Conservation (phyloP, 2,797 vertebrate genomes). For the Xiphorhynchus erythropygius region DNA sequence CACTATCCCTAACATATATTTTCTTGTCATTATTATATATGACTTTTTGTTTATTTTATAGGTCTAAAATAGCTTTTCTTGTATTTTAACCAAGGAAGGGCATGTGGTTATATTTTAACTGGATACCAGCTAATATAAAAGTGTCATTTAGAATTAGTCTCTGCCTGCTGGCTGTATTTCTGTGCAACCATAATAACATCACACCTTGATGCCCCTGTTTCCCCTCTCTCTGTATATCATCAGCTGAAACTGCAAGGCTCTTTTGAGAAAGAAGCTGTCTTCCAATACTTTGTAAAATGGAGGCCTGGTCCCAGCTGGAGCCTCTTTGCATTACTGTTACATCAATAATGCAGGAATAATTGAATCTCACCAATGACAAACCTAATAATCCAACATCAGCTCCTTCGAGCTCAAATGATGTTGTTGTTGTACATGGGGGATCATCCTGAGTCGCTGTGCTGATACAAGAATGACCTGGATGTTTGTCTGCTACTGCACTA, state of each 20-base stretch:
- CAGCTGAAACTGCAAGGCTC: neutral
- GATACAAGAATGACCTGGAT: neutral
- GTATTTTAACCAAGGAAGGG: neutral
- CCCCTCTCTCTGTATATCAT: neutral
- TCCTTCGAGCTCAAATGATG: neutral
- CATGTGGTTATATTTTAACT: neutral
- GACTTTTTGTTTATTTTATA: neutral
- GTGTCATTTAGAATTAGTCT: neutral
- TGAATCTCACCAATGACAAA: constrained; percentile 34
- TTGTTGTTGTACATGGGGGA: neutral
- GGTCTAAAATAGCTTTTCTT: neutral
- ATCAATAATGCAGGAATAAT: constrained; percentile 42
- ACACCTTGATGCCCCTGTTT: neutral
- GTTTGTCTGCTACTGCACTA: neutral
- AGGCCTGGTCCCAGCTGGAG: neutral
- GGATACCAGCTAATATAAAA: neutral
- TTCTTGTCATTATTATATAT: neutral
- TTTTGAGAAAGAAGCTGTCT: neutral
- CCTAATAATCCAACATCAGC: constrained; percentile 32
- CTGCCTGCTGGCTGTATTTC: neutral
- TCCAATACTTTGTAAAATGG: neutral
- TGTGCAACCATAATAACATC: neutral
- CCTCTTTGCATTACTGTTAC: neutral
- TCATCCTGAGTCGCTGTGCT: neutral
- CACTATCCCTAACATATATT: neutral